A percentile compares a stretch with the other conserved stretches of the same genome.
Evolutionary conservation across 2,797 vertebrate species (phyloP).

Genomic region (Petrocephalus schoutedeni): DNA sequence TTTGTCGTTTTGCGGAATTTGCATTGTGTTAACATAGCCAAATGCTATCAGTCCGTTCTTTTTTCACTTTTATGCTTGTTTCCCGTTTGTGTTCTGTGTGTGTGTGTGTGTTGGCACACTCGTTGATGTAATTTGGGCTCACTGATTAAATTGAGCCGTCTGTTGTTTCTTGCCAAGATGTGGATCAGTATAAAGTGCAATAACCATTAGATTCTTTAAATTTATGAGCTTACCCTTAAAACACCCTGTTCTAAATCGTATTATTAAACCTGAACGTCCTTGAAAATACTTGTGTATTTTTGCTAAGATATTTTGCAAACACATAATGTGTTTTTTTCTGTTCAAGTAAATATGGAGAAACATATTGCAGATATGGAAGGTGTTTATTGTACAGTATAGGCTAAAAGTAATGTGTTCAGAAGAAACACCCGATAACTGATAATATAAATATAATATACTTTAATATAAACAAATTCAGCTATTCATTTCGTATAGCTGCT

Average conservation of each 20-base stretch:
- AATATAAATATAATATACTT: no score
- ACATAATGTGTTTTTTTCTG: neutral
- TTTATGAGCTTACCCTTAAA: slow-evolving; percentile 14
- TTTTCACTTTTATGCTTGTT: neutral
- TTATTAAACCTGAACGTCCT: neutral
- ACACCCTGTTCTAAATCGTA: neutral
- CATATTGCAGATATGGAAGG: neutral
- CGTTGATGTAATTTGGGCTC: neutral
- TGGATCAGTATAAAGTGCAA: slow-evolving; percentile 12
- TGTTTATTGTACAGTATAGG: neutral
- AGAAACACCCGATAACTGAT: neutral
- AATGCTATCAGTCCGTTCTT: neutral
- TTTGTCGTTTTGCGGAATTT: neutral
- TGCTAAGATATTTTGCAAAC: neutral
- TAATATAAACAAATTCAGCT: neutral
- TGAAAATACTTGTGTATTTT: neutral
- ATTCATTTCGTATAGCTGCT: neutral
- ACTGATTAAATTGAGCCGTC: slow-evolving; percentile 18
- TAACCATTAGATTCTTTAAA: slow-evolving; percentile 6
- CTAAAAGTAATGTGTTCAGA: neutral
- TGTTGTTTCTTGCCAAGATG: slow-evolving; percentile 20
- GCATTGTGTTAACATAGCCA: neutral
- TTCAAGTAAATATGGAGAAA: neutral
- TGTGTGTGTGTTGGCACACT: slow-evolving; percentile 19
- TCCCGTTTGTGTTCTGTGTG: neutral